phyloP scores from a whole-genome alignment of 2,888 invertebrate genomes.

The Iselma pallidipennis region DNA sequence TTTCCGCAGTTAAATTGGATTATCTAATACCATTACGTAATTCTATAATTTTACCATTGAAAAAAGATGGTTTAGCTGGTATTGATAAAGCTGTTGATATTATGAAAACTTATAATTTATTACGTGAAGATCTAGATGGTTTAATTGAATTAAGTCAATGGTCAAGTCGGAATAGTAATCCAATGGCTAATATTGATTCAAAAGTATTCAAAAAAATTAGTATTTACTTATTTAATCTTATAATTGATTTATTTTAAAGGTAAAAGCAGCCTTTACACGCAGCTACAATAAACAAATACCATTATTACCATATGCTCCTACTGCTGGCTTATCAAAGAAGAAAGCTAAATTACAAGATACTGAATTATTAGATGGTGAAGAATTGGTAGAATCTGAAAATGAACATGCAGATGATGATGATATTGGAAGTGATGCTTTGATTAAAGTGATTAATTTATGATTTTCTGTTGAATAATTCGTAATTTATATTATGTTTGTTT shows the following conservation, averaged over 20 bases:
- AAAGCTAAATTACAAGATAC: conserved; percentile 51
- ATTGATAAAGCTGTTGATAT: conserved; percentile 71
- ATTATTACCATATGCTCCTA: conserved; percentile 76
- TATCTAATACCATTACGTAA: conserved; percentile 81
- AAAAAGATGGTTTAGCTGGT: conserved; percentile 71
- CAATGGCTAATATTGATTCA: conserved; percentile 74
- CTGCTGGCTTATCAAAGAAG: conserved; percentile 65
- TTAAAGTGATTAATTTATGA: conserved; percentile 64
- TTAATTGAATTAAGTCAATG: conserved; percentile 84
- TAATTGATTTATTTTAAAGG: conserved; percentile 57
- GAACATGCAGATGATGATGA: conserved; percentile 60
- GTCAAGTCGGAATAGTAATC: conserved; percentile 75
- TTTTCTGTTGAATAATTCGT: not conserved
- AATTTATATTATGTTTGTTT: conserved; percentile 2
- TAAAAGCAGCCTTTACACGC: conserved; percentile 92
- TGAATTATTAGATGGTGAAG: conserved; percentile 46
- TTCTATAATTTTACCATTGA: conserved; percentile 76
- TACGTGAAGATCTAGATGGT: conserved; percentile 90
- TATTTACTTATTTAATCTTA: conserved; percentile 3
- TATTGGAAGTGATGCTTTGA: conserved; percentile 74
- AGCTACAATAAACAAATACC: conserved; percentile 85
- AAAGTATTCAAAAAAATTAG: conserved; percentile 60
- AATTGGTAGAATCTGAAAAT: conserved; percentile 53
- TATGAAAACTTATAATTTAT: conserved; percentile 82
- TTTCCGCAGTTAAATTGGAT: conserved; percentile 82